Percentiles rank a stretch among this genome's conserved stretches.
These are phyloP conservation scores for Laterallus jamaicensis DNA, from an alignment of 2,113 vertebrate species.

Conservation along the genomic window DNA sequence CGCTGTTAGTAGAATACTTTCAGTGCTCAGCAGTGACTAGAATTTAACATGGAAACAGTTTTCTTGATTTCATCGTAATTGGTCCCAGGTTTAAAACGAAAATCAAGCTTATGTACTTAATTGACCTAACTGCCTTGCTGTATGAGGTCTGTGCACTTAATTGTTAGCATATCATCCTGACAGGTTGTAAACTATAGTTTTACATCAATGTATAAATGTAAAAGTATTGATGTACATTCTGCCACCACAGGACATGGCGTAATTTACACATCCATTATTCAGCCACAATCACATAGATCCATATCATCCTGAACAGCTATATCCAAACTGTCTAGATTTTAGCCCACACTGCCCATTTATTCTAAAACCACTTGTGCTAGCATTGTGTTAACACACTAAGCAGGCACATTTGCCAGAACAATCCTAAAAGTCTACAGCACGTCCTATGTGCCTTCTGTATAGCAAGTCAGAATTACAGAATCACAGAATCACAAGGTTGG, in stretches of 20 bases:
- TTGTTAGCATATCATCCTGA: constrained; percentile 7
- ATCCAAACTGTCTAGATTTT: not conserved
- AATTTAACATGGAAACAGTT: not conserved
- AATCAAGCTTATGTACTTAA: constrained; percentile 25
- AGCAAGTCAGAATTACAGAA: not conserved
- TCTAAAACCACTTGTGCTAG: not conserved
- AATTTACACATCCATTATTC: constrained; percentile 31
- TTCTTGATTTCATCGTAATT: constrained; percentile 8
- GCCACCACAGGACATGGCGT: not conserved
- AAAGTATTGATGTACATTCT: constrained; percentile 16
- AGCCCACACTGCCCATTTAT: not conserved
- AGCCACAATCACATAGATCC: constrained; percentile 27
- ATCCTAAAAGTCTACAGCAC: not conserved
- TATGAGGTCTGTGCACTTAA: not conserved
- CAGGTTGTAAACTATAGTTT: constrained; percentile 9
- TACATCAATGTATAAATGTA: constrained; percentile 1
- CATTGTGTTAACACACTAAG: not conserved
- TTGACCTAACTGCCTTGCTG: constrained; percentile 40
- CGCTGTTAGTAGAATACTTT: not conserved
- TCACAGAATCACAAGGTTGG: too few relatives aligned
- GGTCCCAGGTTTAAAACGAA: constrained; percentile 17
- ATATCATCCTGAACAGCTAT: not conserved
- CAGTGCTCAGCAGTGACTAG: not conserved
- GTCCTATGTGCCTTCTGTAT: not conserved
- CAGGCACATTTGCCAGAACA: not conserved